Base-by-base conservation (phyloP, 2,888 invertebrate genomes). In the Brachylomia viminalis region DNA sequence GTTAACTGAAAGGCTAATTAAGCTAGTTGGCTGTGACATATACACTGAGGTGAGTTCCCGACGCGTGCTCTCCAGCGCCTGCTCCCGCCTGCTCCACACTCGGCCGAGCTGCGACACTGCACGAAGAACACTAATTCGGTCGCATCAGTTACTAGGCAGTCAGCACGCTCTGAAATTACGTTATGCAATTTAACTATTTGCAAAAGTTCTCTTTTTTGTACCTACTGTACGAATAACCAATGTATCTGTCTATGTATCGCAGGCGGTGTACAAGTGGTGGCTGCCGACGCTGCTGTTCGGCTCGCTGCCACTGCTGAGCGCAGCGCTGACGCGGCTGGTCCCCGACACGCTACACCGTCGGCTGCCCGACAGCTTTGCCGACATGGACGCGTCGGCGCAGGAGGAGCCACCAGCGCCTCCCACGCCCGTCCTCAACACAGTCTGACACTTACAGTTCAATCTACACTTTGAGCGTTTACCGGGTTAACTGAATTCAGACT, bases 291-390 rank as follows among this genome's bases (percentile, higher is more conserved):
- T 92, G 67, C 80, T 96, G 87, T 95, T 95, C 91, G 97, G 97
- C 4, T 90, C 93, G 58, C 95, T 97, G 91, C 97, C 97, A 72
- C 94, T 97, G 82, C 82, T 94, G 77, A 96, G 97, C 86, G 97
- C 97, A 84, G 93, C 93, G 78, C 93, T 96, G 77, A 96, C 97
- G 61, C 94, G 97, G 82, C 89, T 97, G 95, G 92, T 95, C 84
- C 97, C 97, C 0, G 97, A 97, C 94, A 97, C 97, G 69, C 95
- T 97, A 78, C 97, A 97, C 87, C 92, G 96, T 20, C 94, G 96
- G n/a, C 93, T 97, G 86, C 97, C 97, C 30, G 97, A 97, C 89
- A 97, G 97, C 75, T 96, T 97, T 89, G 95, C 97, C 33, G 97
- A 97, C 88, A 92, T 96, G 72, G 93, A 92, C 71, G 71, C 52